Evolutionary conservation across 2,888 invertebrate species (phyloP), one percentile per base, ranked within the genome.

Genomic region (Gari tellinella): DNA sequence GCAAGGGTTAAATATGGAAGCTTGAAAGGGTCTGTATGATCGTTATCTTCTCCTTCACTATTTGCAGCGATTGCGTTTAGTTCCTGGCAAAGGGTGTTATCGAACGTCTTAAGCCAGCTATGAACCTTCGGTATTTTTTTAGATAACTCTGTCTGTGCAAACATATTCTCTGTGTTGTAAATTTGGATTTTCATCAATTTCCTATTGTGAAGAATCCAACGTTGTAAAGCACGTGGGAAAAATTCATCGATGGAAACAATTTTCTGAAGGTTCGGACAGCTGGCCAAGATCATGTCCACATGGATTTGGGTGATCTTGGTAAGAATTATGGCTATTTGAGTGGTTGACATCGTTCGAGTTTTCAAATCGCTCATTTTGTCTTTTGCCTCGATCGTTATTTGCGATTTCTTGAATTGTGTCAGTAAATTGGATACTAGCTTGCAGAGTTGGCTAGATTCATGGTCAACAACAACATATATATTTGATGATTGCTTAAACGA

Each of bases 171-270:
- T 4, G 62, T 56, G 14, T 51, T 49, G 1, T 57, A 31, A 37
- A 68, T 57, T 17, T n/a, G 26, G 1, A 62, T 19, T n/a, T 15
- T 10, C 4, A 62, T 15, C 4, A 51, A 43, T 41, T 57, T 41
- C 1, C 56, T 49, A 41, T 65, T 65, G 49, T 65, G 65, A n/a
- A 57, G 65, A 15, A 49, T 21, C 65, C 65, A 65, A 25, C 65
- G 38, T 57, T 65, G 56, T 51, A 65, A 49, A 21, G 49, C 56
- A 23, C 57, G 49, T 15, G 65, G 57, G 25, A 65, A 57, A 48
- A 26, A 65, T 40, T 65, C 55, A 41, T 65, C 65, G 49, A 65
- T 31, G 5, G 49, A 56, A 8, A 65, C 51, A 23, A 65, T 49
- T 12, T 31, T 40, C 56, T 57, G 49, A 23, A 57, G 17, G 12